phyloP scores from a whole-genome alignment of 2,888 invertebrate species.

The Allophyes oxyacanthae region DNA sequence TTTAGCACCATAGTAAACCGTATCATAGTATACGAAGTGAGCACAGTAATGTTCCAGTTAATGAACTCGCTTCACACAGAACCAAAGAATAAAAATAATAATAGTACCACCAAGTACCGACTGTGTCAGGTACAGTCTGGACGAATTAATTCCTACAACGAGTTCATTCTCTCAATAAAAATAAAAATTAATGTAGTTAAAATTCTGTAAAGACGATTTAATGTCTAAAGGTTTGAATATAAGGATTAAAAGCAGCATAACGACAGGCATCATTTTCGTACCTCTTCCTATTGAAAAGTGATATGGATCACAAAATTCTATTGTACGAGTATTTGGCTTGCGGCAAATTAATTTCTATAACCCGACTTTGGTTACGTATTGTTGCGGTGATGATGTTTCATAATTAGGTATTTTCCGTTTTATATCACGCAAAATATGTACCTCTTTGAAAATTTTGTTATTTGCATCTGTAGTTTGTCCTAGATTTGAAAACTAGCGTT shows the following conservation, averaged over 20 bases:
- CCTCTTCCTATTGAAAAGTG: slow-evolving; percentile 18
- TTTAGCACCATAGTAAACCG: slow-evolving; percentile 1
- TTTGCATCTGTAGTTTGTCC: too few species aligned
- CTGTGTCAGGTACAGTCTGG: too few species aligned
- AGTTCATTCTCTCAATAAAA: background rate
- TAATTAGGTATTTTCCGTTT: background rate
- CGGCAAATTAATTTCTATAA: slow-evolving; percentile 28
- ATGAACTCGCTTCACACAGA: background rate
- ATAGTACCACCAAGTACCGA: too few species aligned
- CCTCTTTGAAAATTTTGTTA: too few species aligned
- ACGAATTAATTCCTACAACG: too few species aligned
- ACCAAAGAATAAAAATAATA: too few species aligned
- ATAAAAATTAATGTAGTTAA: too few species aligned
- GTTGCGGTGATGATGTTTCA: slow-evolving; percentile 6
- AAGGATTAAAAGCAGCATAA: too few species aligned
- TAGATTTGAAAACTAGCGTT: too few species aligned
- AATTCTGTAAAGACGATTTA: too few species aligned
- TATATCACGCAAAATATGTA: background rate
- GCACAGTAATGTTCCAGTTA: slow-evolving; percentile 4
- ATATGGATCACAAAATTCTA: slow-evolving; percentile 22
- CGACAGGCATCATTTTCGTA: slow-evolving; percentile 7
- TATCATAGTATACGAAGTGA: slow-evolving; percentile 4
- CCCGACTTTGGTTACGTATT: slow-evolving; percentile 15
- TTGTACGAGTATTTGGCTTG: slow-evolving; percentile 25
- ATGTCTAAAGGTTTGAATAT: background rate